Conservation (phyloP, 2,113 vertebrate species). For the Cepphus grylle region DNA sequence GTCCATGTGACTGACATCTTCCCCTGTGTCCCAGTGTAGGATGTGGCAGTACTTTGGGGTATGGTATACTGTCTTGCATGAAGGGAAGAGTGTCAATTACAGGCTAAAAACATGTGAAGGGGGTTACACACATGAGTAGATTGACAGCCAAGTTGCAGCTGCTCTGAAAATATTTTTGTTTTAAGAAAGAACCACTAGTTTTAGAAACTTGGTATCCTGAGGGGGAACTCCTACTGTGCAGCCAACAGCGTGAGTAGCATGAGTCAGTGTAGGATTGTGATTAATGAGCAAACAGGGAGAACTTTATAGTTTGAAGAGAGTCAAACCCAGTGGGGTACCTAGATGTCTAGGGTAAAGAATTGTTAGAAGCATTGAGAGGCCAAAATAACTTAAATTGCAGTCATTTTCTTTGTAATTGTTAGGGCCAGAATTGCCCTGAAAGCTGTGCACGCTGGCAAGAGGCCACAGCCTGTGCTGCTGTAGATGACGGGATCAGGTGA, state of each 20-base stretch:
- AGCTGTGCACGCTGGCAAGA: accelerated
- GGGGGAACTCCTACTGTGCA: not conserved
- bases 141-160: not conserved
- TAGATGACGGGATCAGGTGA: not conserved
- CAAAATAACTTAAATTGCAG: not conserved
- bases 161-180: not conserved
- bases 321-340: not conserved
- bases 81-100: not conserved
- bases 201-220: not conserved
- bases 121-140: not conserved
- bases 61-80: not conserved
- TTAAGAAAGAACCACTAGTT: not conserved
- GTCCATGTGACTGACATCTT: not conserved
- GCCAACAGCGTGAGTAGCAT: not conserved
- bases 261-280: not conserved
- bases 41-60: not conserved
- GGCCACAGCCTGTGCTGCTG: not conserved
- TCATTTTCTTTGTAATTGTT: not conserved
- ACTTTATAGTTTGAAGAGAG: not conserved
- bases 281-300: not conserved
- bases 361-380: not conserved
- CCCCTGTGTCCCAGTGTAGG: not conserved
- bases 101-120: not conserved
- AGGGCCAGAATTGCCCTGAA: not conserved
- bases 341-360: not conserved